Conservation (phyloP, 2,888 invertebrate species). For the Carpatolechia fugitivella region DNA sequence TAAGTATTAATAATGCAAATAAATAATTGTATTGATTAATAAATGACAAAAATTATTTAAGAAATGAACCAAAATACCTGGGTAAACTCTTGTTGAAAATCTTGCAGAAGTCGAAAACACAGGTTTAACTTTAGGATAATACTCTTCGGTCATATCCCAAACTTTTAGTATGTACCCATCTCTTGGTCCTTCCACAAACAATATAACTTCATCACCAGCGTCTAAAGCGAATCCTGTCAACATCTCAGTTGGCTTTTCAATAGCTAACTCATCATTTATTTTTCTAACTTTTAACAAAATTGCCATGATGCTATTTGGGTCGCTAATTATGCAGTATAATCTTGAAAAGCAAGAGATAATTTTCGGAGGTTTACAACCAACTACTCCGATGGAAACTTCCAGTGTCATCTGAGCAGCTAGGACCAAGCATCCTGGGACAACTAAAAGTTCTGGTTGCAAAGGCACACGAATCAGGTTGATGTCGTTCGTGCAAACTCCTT, state of each 20-base stretch:
- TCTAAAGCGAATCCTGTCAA: conserved; percentile 65
- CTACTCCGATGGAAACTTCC: conserved; percentile 56
- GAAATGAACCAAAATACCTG: conserved; percentile 41
- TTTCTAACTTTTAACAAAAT: conserved; percentile 42
- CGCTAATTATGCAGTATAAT: conserved; percentile 45
- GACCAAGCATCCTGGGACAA: conserved; percentile 45
- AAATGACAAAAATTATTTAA: too few relatives aligned
- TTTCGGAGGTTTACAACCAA: conserved; percentile 52
- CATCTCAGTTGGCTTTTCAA: conserved; percentile 30
- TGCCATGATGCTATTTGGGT: conserved; percentile 34
- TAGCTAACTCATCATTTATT: conserved; percentile 42
- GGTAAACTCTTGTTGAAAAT: conserved; percentile 52
- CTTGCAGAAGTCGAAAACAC: conserved; percentile 51
- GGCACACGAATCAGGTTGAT: conserved; percentile 47
- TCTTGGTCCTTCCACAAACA: conserved; percentile 59
- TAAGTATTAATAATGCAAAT: neutral
- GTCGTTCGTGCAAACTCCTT: conserved; percentile 59
- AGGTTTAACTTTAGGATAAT: conserved; percentile 44
- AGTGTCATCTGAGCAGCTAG: conserved; percentile 62
- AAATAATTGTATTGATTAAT: neutral
- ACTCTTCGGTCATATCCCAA: conserved; percentile 55
- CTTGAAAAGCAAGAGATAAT: conserved; percentile 44
- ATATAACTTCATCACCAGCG: conserved; percentile 45
- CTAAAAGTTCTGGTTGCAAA: conserved; percentile 35
- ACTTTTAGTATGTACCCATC: conserved; percentile 53